A percentile compares a stretch with the other conserved stretches of the same genome.
These are phyloP conservation scores for Meteorus cinctellus DNA, from an alignment of 2,888 invertebrate species.

Conservation along the genomic window DNA sequence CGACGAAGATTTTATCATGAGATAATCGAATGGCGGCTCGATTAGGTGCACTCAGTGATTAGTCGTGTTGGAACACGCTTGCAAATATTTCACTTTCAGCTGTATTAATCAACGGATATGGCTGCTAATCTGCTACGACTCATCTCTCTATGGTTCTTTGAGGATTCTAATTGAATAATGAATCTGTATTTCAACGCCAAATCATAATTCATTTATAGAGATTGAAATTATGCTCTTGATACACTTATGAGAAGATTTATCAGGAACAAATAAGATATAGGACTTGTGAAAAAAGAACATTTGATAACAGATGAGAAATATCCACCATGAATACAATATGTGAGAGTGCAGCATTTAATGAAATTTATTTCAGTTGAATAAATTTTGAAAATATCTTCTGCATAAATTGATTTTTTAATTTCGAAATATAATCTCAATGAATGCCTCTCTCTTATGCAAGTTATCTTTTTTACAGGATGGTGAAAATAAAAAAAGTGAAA, in stretches of 20 bases:
- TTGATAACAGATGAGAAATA: no score
- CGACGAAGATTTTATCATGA: constrained; percentile 63
- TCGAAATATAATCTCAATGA: background rate
- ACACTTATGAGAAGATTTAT: no score
- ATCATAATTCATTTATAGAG: no score
- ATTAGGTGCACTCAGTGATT: constrained; percentile 68
- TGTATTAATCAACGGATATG: constrained; percentile 53
- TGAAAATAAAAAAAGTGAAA: constrained; percentile 89
- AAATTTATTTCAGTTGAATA: no score
- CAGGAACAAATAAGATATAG: background rate
- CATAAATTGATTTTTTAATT: no score
- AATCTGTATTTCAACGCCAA: background rate
- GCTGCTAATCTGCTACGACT: constrained; percentile 50
- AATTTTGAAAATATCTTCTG: no score
- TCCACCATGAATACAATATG: no score
- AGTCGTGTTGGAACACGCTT: constrained; percentile 50
- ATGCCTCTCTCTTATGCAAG: background rate
- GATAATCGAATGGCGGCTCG: constrained; percentile 69
- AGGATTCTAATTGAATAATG: constrained; percentile 16
- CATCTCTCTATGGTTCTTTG: constrained; percentile 31
- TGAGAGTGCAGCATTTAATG: no score
- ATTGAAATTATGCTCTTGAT: no score
- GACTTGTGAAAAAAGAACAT: no score
- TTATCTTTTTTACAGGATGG: constrained; percentile 78
- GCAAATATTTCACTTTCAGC: constrained; percentile 39